Evolutionary conservation across 2,113 vertebrate species (phyloP).

Genomic region (Onychorhynchus coronatus): DNA sequence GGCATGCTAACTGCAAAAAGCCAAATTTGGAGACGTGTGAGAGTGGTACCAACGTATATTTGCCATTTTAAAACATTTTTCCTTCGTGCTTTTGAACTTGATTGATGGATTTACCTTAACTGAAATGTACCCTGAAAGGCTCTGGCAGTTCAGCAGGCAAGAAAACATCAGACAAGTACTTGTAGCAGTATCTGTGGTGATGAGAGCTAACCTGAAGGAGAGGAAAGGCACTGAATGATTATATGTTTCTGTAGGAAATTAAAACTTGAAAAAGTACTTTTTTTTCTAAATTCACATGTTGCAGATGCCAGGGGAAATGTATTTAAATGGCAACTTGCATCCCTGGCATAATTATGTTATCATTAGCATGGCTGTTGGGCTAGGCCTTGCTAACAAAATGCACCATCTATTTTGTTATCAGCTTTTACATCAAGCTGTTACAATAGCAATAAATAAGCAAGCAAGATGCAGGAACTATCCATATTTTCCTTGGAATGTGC

Average conservation of each 20-base stretch:
- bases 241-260: not conserved
- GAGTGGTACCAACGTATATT: not conserved
- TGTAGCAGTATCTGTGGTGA: not conserved
- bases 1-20: not conserved
- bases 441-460: not conserved
- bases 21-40: not conserved
- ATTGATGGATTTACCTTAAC: not conserved
- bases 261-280: not conserved
- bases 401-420: not conserved
- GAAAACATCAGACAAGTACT: not conserved
- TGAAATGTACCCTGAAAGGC: not conserved
- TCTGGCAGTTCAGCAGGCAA: not conserved
- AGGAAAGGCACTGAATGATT: not conserved
- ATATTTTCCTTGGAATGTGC: not conserved
- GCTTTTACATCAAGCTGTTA: not conserved
- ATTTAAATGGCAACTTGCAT: not conserved
- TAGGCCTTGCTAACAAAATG: not conserved
- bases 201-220: not conserved
- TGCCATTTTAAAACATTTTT: not conserved
- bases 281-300: not conserved
- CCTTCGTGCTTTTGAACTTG: not conserved
- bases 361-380: not conserved
- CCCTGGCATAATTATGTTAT: fast-evolving
- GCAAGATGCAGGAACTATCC: not conserved
- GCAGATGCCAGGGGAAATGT: not conserved